Conservation (phyloP, 2,113 vertebrate genomes). For the Gadus chalcogrammus region DNA sequence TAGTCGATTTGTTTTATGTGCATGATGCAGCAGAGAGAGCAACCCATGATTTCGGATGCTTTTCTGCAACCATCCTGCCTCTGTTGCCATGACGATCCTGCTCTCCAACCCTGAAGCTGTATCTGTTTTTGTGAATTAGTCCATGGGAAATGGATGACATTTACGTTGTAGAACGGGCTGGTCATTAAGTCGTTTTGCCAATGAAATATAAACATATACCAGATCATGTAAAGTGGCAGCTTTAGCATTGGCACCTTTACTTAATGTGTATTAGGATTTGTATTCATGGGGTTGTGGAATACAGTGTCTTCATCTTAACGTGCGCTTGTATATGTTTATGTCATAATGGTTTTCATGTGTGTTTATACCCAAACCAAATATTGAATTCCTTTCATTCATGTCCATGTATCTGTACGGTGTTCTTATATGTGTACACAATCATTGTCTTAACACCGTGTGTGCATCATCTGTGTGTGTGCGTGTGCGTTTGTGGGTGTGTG, state of each 20-base stretch:
- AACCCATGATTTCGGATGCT: conserved; percentile 41
- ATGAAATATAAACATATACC: background rate
- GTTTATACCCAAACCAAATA: background rate
- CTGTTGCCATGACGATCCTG: conserved; percentile 71
- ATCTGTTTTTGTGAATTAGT: conserved; percentile 21
- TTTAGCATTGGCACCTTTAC: no score
- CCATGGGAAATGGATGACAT: no score
- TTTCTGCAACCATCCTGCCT: conserved; percentile 52
- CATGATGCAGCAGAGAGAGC: conserved; percentile 31
- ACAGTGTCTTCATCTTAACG: no score
- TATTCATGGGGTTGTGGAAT: no score
- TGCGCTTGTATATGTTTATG: background rate
- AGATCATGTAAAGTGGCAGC: no score
- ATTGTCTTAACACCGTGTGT: background rate
- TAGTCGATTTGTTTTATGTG: background rate
- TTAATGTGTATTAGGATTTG: no score
- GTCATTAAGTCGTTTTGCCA: conserved; percentile 3
- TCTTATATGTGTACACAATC: background rate
- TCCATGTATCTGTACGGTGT: background rate
- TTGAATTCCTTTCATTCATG: background rate
- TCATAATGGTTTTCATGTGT: background rate
- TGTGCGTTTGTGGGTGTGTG: background rate
- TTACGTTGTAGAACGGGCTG: conserved; percentile 17
- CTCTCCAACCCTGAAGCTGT: conserved; percentile 53
- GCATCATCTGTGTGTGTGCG: background rate